Evolutionary conservation across 2,888 invertebrate genomes (phyloP), one percentile per base, ranked within the genome.

Genomic region (Drymonia ruficornis): DNA sequence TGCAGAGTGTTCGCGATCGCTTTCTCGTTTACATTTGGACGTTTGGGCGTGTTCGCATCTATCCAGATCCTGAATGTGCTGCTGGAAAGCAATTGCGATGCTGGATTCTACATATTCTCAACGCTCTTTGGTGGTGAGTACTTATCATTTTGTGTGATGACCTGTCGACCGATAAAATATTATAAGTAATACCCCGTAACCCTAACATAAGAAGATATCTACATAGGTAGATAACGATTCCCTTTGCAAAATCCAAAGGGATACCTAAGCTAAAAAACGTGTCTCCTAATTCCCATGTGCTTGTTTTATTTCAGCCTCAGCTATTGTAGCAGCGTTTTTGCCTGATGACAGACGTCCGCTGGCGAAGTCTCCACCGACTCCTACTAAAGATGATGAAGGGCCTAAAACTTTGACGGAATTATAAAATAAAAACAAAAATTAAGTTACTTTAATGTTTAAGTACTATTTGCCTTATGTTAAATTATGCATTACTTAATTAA

Each of bases 1-100:
- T 84, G 61, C 73, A 94, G 94, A 59, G 94, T 94, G 0, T 84
- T 95, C 59, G 95, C 95, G 0, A 87, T 95, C 16, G 94, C 94
- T 18, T 74, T 95, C 36, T 88, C 93, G 3, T 83, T 94, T 65
- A 93, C 93, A 18, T 87, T 91, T 1, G 94, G 94, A 12, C 87
- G 95, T 61, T 66, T 94, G 0, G 94, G 93, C 4, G 93, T 93
- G 0, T 94, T 95, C 67, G 84, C 90, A 0, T 94, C 94, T 43
- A 94, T 95, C 63, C 82, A 95, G 53, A 84, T 94, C 0, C 91
- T 95, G 53, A 95, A 95, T 58, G 78, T 92, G 61, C 81, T 95
- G 46, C 85, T 95, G 60, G 93, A 93, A 50, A 86, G 80, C 44
- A 91, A 91, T 65, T 95, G 95, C 68, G 93, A 94, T 52, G 85